Conservation (phyloP, 2,113 vertebrate genomes). For the Ursus arctos region DNA sequence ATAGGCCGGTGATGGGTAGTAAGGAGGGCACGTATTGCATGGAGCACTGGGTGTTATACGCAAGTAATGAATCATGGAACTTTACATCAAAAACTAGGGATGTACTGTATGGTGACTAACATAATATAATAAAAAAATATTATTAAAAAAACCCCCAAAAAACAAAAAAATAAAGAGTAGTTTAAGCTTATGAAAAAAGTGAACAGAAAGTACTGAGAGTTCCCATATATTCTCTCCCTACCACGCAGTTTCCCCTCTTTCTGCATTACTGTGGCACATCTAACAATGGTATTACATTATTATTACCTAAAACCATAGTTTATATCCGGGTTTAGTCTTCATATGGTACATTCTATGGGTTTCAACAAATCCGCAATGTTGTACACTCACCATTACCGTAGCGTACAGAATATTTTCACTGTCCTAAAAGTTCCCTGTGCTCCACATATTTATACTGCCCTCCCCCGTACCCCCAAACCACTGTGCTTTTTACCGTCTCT, state of each 20-base stretch:
- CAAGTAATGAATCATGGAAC: no score
- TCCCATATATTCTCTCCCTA: background rate
- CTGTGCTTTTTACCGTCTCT: background rate
- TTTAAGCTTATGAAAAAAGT: background rate
- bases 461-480: background rate
- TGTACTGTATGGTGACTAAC: no score
- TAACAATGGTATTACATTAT: background rate
- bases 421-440: background rate
- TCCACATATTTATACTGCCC: background rate
- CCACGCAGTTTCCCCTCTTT: background rate
- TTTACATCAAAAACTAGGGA: no score
- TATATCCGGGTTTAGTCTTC: background rate
- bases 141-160: no score
- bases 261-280: background rate
- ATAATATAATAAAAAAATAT: no score
- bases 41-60: no score
- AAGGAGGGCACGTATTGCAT: no score
- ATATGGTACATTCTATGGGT: background rate
- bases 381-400: background rate
- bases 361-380: background rate
- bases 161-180: background rate
- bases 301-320: background rate
- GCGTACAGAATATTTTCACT: background rate
- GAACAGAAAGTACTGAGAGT: background rate
- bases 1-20: no score